phyloP scores from a whole-genome alignment of 2,797 vertebrate species.

The Anguilla pacifica region DNA sequence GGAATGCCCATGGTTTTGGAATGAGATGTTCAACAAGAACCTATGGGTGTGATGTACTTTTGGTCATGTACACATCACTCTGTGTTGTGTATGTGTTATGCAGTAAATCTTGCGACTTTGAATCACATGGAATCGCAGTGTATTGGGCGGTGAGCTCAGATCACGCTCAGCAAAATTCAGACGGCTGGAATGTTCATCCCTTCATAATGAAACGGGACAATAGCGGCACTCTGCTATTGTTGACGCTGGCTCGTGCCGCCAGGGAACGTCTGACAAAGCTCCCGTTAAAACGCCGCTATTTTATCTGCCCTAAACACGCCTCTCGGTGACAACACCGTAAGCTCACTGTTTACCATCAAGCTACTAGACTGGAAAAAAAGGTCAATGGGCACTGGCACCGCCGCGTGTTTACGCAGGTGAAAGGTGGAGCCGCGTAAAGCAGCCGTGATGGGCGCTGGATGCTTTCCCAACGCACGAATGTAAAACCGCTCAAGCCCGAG shows the following conservation, averaged over 20 bases:
- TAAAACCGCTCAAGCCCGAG: not conserved
- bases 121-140: not conserved
- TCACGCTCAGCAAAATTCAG: constrained; percentile 10
- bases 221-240: not conserved
- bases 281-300: not conserved
- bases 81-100: no score
- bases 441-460: no score
- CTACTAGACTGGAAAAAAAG: constrained; percentile 6
- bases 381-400: not conserved
- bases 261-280: not conserved
- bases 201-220: constrained; percentile 26
- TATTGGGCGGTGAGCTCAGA: not conserved
- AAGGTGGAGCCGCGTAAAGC: not conserved
- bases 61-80: no score
- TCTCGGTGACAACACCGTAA: not conserved
- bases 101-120: not conserved
- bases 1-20: no score
- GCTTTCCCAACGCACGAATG: not conserved
- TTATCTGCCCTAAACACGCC: not conserved
- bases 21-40: no score
- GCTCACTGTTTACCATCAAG: not conserved
- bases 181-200: constrained; percentile 29
- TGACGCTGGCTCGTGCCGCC: not conserved
- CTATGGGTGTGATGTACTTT: no score
- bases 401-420: not conserved